Conservation (phyloP, 92 coral and sea anemone species). For the Porites lobata region DNA sequence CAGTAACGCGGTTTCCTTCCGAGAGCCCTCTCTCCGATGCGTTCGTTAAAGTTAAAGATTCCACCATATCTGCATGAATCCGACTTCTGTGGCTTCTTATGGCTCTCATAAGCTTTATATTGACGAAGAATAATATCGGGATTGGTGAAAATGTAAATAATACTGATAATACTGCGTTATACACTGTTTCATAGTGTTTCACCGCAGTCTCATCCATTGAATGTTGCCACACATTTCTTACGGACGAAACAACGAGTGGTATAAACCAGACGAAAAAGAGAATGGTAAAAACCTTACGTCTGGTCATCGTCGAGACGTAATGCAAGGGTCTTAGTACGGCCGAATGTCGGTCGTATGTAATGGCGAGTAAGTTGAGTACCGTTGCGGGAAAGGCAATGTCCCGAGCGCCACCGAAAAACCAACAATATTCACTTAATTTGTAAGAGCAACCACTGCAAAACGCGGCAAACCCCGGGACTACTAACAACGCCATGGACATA, state of each 20-base stretch:
- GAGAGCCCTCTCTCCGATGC: background rate
- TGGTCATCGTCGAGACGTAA: conserved; percentile 74
- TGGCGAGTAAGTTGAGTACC: conserved; percentile 69
- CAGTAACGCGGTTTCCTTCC: background rate
- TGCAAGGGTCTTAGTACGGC: conserved; percentile 79
- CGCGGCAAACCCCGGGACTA: conserved; percentile 76
- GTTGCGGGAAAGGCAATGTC: conserved; percentile 72
- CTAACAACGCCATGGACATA: conserved; percentile 59
- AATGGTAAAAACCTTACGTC: conserved; percentile 50
- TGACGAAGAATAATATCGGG: conserved; percentile 54
- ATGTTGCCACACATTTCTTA: conserved; percentile 69
- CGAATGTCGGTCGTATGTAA: conserved; percentile 72
- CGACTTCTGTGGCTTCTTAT: conserved; percentile 56
- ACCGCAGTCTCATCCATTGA: background rate
- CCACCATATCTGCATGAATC: conserved; percentile 22
- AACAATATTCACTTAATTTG: conserved; percentile 43
- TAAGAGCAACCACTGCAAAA: conserved; percentile 74
- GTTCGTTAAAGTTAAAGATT: background rate
- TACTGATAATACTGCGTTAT: conserved; percentile 56
- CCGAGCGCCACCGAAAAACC: conserved; percentile 71
- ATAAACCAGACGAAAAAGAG: conserved; percentile 55
- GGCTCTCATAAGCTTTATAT: conserved; percentile 64
- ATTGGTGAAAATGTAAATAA: conserved; percentile 65
- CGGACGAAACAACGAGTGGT: conserved; percentile 42
- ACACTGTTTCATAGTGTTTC: conserved; percentile 43